A percentile compares a stretch with the other conserved stretches of the same genome.
These are phyloP conservation scores for Dinothrombium tinctorium DNA, from an alignment of 1,140 invertebrate species.

Conservation along the genomic window DNA sequence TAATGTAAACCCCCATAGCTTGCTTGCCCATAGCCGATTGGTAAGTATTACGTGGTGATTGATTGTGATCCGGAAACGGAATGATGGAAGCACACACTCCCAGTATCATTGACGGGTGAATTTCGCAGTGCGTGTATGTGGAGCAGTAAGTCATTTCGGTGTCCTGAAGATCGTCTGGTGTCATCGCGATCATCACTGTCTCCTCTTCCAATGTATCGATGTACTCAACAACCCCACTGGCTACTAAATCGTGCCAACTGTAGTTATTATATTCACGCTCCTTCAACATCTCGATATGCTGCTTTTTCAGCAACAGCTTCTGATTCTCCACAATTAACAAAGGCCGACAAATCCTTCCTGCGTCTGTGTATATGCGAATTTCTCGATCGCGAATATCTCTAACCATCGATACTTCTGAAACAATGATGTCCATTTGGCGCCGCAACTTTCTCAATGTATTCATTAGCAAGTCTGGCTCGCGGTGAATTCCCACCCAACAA, in stretches of 20 bases:
- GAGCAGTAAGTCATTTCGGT: constrained; percentile 90
- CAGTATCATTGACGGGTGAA: constrained; percentile 95
- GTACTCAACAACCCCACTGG: constrained; percentile 91
- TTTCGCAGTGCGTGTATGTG: constrained; percentile 97
- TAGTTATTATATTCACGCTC: constrained; percentile 86
- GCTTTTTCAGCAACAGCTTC: constrained; percentile 65
- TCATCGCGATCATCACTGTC: constrained; percentile 98
- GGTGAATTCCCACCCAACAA: constrained; percentile 94
- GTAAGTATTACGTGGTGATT: constrained; percentile 29
- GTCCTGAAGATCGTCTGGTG: constrained; percentile 81
- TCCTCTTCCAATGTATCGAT: constrained; percentile 97
- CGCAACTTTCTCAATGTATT: constrained; percentile 76
- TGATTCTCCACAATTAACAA: constrained; percentile 90
- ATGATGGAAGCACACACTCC: constrained; percentile 69
- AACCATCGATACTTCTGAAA: constrained; percentile 95
- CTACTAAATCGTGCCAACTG: constrained; percentile 87
- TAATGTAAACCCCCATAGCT: constrained; percentile 99
- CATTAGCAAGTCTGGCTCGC: constrained; percentile 95
- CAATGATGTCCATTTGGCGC: constrained; percentile 97
- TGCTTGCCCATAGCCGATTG: constrained; percentile 98
- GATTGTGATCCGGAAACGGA: constrained; percentile 99
- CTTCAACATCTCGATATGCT: constrained; percentile 87
- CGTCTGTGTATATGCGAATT: constrained; percentile 95
- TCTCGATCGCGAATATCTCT: constrained; percentile 90
- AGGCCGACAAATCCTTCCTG: constrained; percentile 87